A percentile compares a stretch with the other conserved stretches of the same genome.
Evolutionary conservation across 2,113 vertebrate species (phyloP).

Genomic region (Poicephalus meyeri): DNA sequence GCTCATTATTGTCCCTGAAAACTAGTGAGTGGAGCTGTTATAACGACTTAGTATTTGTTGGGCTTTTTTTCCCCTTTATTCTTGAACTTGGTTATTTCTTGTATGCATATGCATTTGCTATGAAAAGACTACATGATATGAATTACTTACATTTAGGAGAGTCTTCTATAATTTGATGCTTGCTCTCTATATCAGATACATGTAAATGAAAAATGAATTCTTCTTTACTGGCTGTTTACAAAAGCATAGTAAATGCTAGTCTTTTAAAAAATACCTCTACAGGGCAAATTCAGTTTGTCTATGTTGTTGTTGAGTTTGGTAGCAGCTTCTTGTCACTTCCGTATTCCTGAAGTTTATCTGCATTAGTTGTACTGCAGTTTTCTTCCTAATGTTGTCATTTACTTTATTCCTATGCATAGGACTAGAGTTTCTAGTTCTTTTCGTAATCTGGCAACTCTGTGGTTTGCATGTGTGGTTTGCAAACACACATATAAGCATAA

Average conservation of each 20-base stretch:
- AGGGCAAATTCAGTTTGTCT: neutral
- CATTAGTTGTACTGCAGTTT: neutral
- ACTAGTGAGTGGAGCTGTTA: neutral
- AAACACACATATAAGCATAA: neutral
- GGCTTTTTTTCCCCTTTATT: rapidly evolving
- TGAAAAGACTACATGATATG: neutral
- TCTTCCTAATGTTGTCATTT: neutral
- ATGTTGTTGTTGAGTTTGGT: neutral
- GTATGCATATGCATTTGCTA: neutral
- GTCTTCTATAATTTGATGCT: neutral
- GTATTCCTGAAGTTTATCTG: neutral
- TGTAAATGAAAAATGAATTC: neutral
- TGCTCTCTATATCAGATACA: neutral
- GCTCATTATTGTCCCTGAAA: slow-evolving; percentile 12
- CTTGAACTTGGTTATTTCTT: neutral
- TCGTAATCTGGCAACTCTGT: neutral
- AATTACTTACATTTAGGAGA: neutral
- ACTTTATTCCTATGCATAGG: neutral
- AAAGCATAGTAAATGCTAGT: neutral
- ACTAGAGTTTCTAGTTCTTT: neutral
- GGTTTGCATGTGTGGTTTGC: neutral
- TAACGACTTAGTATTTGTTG: slow-evolving; percentile 6
- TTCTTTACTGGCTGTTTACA: neutral
- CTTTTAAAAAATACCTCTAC: neutral
- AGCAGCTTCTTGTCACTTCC: neutral